phyloP scores from a whole-genome alignment of 2,113 vertebrate species.

The Coryphaenoides rupestris region DNA sequence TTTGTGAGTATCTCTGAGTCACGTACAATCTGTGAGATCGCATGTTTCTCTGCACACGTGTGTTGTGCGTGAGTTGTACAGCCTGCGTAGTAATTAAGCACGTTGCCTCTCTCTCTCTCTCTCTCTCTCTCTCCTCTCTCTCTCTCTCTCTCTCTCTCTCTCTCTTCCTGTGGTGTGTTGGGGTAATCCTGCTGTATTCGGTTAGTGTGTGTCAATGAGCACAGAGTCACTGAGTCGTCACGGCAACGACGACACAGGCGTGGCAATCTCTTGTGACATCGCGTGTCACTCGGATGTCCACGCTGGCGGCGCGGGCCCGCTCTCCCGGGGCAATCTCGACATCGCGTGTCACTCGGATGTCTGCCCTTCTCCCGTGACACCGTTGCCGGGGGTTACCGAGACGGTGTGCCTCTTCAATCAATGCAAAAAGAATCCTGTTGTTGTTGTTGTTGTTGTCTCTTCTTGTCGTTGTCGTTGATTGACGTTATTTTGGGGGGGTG shows the following conservation, averaged over 20 bases:
- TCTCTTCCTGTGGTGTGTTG: too few relatives aligned
- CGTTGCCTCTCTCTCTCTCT: too few relatives aligned
- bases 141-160: too few relatives aligned
- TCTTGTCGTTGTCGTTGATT: too few relatives aligned
- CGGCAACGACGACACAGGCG: conserved; percentile 36
- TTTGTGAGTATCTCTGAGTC: conserved; percentile 62
- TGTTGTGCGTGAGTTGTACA: not conserved
- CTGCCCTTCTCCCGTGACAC: conserved; percentile 49
- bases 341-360: conserved; percentile 51
- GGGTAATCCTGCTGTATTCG: too few relatives aligned
- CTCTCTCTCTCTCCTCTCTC: too few relatives aligned
- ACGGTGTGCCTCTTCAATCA: conserved; percentile 51
- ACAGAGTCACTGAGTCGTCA: conserved; percentile 23
- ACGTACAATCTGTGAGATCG: too few relatives aligned
- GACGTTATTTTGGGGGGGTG: too few relatives aligned
- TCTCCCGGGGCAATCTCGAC: conserved; percentile 56
- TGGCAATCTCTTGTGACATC: conserved; percentile 58
- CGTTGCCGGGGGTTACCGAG: conserved; percentile 64
- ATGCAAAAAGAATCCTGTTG: not conserved
- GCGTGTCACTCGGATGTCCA: conserved; percentile 51
- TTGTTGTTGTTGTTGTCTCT: too few relatives aligned
- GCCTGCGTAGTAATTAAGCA: too few relatives aligned
- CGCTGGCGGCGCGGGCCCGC: too few relatives aligned
- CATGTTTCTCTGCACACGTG: not conserved
- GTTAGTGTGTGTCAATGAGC: conserved; percentile 7